Conservation (phyloP, 2,888 invertebrate species). For the Andrena flavipes region DNA sequence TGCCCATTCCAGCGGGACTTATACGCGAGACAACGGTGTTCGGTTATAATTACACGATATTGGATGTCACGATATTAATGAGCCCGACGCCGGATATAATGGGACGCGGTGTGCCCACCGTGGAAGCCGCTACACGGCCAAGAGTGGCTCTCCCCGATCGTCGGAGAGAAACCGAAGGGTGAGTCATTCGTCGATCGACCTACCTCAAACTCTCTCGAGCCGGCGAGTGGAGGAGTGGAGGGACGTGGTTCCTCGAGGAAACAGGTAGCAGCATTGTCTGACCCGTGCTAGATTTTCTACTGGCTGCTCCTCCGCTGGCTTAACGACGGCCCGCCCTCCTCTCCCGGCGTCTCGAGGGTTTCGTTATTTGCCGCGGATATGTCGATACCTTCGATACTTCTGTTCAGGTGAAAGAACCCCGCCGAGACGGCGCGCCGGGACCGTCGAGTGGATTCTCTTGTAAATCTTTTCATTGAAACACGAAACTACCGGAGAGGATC, state of each 20-base stretch:
- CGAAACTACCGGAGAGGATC: background rate
- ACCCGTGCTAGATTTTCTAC: slow-evolving; percentile 44
- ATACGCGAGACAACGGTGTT: slow-evolving; percentile 58
- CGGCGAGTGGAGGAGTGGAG: slow-evolving; percentile 35
- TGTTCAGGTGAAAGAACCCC: slow-evolving; percentile 2
- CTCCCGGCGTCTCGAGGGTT: background rate
- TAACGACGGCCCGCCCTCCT: background rate
- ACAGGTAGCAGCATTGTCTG: slow-evolving; percentile 46
- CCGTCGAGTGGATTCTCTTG: slow-evolving; percentile 38
- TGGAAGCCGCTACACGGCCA: slow-evolving; percentile 60
- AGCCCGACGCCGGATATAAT: slow-evolving; percentile 66
- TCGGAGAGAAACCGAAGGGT: slow-evolving; percentile 64
- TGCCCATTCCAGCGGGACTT: slow-evolving; percentile 44
- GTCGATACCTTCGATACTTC: slow-evolving; percentile 17
- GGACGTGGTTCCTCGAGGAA: slow-evolving; percentile 25
- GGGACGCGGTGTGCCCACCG: slow-evolving; percentile 68
- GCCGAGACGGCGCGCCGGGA: background rate
- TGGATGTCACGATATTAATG: slow-evolving; percentile 72
- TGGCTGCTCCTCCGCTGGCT: background rate
- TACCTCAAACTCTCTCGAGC: slow-evolving; percentile 71
- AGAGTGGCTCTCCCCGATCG: slow-evolving; percentile 55
- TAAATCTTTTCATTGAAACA: slow-evolving; percentile 36
- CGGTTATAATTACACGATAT: slow-evolving; percentile 72
- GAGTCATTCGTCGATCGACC: slow-evolving; percentile 74
- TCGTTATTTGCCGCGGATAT: slow-evolving; percentile 9